Evolutionary conservation across 2,888 invertebrate species (phyloP).

Genomic region (Anagyrus pseudococci): DNA sequence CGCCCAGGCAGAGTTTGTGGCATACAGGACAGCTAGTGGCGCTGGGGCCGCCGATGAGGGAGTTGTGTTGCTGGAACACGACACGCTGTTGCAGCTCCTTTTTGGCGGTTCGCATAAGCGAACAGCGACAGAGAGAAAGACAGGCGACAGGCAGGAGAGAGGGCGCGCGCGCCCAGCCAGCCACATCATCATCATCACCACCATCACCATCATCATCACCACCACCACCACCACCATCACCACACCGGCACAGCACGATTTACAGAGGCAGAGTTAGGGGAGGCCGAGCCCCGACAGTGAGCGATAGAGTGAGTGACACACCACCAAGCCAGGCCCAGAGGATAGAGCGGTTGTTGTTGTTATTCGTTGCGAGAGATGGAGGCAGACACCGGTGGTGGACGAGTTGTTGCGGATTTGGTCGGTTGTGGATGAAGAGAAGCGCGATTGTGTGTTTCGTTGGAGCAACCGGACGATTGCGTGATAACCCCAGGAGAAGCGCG

Average conservation of each 20-base stretch:
- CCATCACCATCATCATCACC: neutral
- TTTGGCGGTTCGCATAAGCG: constrained; percentile 44
- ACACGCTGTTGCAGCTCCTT: constrained; percentile 90
- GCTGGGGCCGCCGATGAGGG: constrained; percentile 89
- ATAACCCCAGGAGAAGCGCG: constrained; percentile 43
- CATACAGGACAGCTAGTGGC: constrained; percentile 92
- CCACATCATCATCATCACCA: constrained; percentile 29
- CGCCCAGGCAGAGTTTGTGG: constrained; percentile 92
- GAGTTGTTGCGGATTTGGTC: too few species aligned
- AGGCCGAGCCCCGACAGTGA: too few species aligned
- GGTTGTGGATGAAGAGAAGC: constrained; percentile 10
- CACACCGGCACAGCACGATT: constrained; percentile 8
- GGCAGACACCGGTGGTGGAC: neutral
- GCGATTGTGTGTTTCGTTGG: too few species aligned
- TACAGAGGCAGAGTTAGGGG: constrained; percentile 25
- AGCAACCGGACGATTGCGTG: too few species aligned
- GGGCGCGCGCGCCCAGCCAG: neutral
- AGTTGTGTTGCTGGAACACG: constrained; percentile 95
- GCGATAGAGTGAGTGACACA: constrained; percentile 1
- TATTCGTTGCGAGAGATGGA: neutral
- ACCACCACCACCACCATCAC: neutral
- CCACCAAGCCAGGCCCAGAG: constrained; percentile 10
- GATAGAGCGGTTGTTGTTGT: constrained; percentile 14
- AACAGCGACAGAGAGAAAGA: constrained; percentile 37
- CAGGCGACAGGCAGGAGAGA: neutral